Evolutionary conservation across 2,888 invertebrate species (phyloP), one percentile per base, ranked within the genome.

Genomic region (Hydrotaea diabolus): DNA sequence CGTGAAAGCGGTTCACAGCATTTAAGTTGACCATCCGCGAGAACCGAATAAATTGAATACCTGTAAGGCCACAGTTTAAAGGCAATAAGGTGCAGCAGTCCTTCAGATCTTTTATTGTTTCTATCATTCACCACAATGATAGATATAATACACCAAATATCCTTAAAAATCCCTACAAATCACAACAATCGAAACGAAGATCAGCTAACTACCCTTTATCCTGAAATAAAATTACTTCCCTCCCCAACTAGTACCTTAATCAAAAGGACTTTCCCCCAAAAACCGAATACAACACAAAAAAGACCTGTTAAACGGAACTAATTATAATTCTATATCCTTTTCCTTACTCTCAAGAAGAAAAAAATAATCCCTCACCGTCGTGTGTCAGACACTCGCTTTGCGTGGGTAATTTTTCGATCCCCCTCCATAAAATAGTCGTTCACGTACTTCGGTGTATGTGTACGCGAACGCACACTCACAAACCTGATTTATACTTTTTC

Each of bases 381-480:
- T 85, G 85, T 85, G 85, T 85, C 85, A 80, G 85, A 53, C 85
- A 80, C 78, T 85, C 83, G 85, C 85, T 83, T 85, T 84, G 77
- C 82, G 69, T 82, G 82, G 75, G 79, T 74, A 80, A 66, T 55
- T 85, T 74, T 59, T 71, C 53, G 21, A 66, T 43, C 59, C 17
- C 57, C 39, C 57, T 23, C 15, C 23, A 15, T 21, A 13, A 36
- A 21, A 17, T 19, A n/a, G 31, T 73, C 57, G 57, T n/a, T 55
- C 57, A 77, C 46, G 19, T 43, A 55, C 55, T 71, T 39, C n/a
- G n/a, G n/a, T n/a, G n/a, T 31, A 31, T 4, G 7, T 31, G 31
- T 72, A 23, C 21, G 7, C 39, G 26, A 11, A 13, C 7, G 53
- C 46, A 26, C 55, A 55, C 53, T 55, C 55, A 73, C 21, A 43